Base-by-base conservation (phyloP, 2,888 invertebrate species). In the Eudasyphora cyanicolor region DNA sequence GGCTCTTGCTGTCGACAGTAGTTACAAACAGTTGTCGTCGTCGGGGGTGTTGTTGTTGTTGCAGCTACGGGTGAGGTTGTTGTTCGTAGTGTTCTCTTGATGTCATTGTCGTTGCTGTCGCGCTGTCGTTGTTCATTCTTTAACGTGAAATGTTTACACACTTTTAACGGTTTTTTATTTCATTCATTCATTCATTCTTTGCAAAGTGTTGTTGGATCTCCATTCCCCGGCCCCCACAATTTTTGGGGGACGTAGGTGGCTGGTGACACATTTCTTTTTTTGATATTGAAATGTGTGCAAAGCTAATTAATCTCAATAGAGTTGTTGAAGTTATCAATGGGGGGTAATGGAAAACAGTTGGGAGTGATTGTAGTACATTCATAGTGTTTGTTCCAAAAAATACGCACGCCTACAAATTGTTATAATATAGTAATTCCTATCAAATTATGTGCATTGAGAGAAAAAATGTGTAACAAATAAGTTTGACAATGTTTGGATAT, bases 281-380 rank as follows among this genome's bases (percentile, higher is more conserved):
- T 51, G 19, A 32, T 76, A 67, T 54, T 64, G 67, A 77, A 78
- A 75, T 64, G 62, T 64, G 62, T 71, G 71, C 24, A 57, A 78
- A 84, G 71, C 78, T 84, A 84, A 84, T 80, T 83, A 80, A 83
- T 83, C 77, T 75, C 80, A 12, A 51, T 75, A 64, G 83, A 80
- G 75, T 81, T 84, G 42, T 81, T 84, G 32, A 42, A 64, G 62
- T 45, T 76, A 70, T 80, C 64, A 60, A 74, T 64, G 62, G 62
- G 62, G n/a, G 70, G 29, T 32, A 67, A 14, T 24, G 67, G 67
- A 29, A n/a, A 24, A 24, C 42, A 42, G 67, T 38, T 67, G 8
- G n/a, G 5, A 29, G 17, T 35, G 17, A 14, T 62, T 62, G n/a
- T n/a, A n/a, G n/a, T n/a, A n/a, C n/a, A n/a, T n/a, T n/a, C n/a